Conservation (phyloP, 2,113 vertebrate species). For the Ciconia boyciana region DNA sequence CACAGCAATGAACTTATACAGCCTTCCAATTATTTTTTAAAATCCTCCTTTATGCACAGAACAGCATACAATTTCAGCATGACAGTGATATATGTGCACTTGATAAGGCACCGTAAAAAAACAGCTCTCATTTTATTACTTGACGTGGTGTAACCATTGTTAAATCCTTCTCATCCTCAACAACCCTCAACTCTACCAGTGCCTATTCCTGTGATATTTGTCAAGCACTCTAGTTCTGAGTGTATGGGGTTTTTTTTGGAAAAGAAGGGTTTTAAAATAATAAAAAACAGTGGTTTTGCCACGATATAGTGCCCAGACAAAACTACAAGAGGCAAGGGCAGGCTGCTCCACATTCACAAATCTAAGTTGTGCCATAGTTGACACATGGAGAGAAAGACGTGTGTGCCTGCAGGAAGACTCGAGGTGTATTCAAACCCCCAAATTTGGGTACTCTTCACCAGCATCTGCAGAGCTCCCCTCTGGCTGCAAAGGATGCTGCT, state of each 20-base stretch:
- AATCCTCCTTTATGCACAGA: not conserved
- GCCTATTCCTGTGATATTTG: not conserved
- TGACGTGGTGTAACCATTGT: not conserved
- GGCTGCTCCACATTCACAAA: not conserved
- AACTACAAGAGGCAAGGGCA: not conserved
- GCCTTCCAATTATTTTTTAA: not conserved
- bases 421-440: accelerated
- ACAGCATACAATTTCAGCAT: not conserved
- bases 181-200: not conserved
- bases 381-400: accelerated
- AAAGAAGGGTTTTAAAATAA: not conserved
- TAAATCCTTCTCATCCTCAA: not conserved
- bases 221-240: not conserved
- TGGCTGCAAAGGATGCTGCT: not conserved
- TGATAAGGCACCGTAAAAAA: not conserved
- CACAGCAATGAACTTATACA: not conserved
- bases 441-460: not conserved
- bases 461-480: not conserved
- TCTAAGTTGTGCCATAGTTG: not conserved
- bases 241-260: not conserved
- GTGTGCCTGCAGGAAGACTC: not conserved
- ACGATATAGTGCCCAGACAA: not conserved
- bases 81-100: not conserved
- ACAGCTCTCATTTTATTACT: not conserved
- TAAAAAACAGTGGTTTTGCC: not conserved